These are phyloP conservation scores for Acleris holmiana DNA, from an alignment of 2,888 invertebrate species.

Conservation along the genomic window DNA sequence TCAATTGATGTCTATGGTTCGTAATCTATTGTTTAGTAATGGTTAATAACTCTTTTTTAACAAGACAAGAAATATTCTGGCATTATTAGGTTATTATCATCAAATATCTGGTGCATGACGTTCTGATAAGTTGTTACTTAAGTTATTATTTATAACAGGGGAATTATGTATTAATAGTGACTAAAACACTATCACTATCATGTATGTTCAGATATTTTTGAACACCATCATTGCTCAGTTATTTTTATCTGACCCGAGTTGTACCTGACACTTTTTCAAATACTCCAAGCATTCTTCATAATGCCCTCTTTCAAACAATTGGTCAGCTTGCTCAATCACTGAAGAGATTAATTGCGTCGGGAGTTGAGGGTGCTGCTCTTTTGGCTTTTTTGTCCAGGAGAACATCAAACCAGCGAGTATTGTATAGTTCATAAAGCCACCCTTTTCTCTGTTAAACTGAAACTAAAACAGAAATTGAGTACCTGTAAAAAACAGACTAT, in stretches of 20 bases:
- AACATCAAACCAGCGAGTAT: slow-evolving; percentile 18
- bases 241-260: background rate
- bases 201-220: too few species aligned
- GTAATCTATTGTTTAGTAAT: too few species aligned
- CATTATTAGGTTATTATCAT: too few species aligned
- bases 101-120: too few species aligned
- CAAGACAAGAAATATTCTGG: too few species aligned
- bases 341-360: slow-evolving; percentile 49
- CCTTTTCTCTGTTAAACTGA: slow-evolving; percentile 5
- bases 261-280: slow-evolving; percentile 83
- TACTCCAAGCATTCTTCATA: slow-evolving; percentile 87
- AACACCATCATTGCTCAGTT: too few species aligned
- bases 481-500: background rate
- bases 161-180: too few species aligned
- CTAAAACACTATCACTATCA: too few species aligned
- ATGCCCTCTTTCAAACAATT: slow-evolving; percentile 86
- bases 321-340: slow-evolving; percentile 86
- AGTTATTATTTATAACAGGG: too few species aligned
- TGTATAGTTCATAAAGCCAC: slow-evolving; percentile 13
- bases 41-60: too few species aligned
- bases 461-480: slow-evolving; percentile 7
- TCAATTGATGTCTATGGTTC: too few species aligned
- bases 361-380: slow-evolving; percentile 53
- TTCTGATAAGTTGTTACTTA: too few species aligned
- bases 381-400: slow-evolving; percentile 38